Evolutionary conservation across 53 echinoderm and acorn worm species (phyloP).

Genomic region (Zoroaster sp.): DNA sequence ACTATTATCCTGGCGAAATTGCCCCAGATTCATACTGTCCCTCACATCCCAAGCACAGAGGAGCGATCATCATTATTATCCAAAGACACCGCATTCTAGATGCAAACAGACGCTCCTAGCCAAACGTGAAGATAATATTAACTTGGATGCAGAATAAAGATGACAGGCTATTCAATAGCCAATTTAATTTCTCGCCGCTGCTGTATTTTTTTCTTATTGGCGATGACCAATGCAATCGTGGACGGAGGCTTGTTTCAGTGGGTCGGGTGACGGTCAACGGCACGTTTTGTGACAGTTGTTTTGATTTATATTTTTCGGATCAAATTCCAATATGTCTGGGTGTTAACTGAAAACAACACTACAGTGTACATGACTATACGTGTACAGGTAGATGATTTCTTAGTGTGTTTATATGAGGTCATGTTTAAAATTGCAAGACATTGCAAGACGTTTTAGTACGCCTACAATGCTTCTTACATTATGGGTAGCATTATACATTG

Average conservation of each 20-base stretch:
- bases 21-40: not conserved
- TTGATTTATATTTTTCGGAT: not conserved
- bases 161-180: not conserved
- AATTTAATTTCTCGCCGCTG: slow-evolving; percentile 1
- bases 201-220: not conserved
- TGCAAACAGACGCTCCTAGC: slow-evolving; percentile 9
- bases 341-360: too few relatives aligned
- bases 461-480: too few relatives aligned
- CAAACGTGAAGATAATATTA: not conserved
- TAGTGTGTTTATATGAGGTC: too few relatives aligned
- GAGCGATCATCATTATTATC: not conserved
- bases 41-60: not conserved
- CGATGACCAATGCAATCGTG: slow-evolving; percentile 24
- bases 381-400: too few relatives aligned
- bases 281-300: not conserved
- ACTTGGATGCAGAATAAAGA: not conserved
- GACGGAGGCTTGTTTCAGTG: not conserved
- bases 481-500: too few relatives aligned
- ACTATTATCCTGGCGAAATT: not conserved
- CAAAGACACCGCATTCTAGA: slow-evolving; percentile 6
- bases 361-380: too few relatives aligned
- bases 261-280: slow-evolving; percentile 2
- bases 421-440: too few relatives aligned
- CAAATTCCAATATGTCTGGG: not conserved
- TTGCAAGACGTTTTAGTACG: too few relatives aligned